Conservation (phyloP, 2,888 invertebrate genomes). For the Syrista parreyssii region DNA sequence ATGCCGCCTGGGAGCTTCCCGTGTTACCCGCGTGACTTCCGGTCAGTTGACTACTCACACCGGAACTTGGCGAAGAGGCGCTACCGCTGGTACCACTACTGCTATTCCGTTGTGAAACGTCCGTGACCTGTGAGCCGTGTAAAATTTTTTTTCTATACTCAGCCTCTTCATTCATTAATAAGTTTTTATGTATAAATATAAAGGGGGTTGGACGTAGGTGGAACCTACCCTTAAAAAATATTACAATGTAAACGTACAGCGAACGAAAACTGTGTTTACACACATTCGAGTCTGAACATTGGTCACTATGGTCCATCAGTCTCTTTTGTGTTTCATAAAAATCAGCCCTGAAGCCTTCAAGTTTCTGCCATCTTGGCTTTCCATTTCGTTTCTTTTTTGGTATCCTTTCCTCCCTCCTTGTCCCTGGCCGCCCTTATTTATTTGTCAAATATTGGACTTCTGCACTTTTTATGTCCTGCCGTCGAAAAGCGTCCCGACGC, state of each 20-base stretch:
- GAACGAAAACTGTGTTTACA: slow-evolving; percentile 56
- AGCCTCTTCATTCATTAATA: slow-evolving; percentile 46
- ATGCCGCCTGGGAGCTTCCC: slow-evolving; percentile 57
- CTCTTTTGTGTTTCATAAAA: slow-evolving; percentile 54
- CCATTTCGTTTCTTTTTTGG: slow-evolving; percentile 16
- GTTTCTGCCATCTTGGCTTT: slow-evolving; percentile 23
- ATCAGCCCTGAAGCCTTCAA: slow-evolving; percentile 18
- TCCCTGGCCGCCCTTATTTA: slow-evolving; percentile 39
- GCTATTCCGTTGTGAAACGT: slow-evolving; percentile 66
- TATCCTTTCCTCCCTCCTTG: slow-evolving; percentile 6
- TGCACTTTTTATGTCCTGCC: slow-evolving; percentile 8
- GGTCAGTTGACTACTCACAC: slow-evolving; percentile 66
- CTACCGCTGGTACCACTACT: slow-evolving; percentile 66
- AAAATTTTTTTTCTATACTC: slow-evolving; percentile 22
- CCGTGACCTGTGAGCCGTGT: slow-evolving; percentile 61
- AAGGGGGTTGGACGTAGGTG: neutral
- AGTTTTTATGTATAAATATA: neutral
- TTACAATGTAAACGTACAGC: slow-evolving; percentile 44
- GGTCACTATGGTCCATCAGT: slow-evolving; percentile 53
- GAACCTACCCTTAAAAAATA: slow-evolving; percentile 43
- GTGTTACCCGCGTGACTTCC: slow-evolving; percentile 56
- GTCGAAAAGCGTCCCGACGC: neutral
- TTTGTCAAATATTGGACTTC: slow-evolving; percentile 54
- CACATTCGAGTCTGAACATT: slow-evolving; percentile 55
- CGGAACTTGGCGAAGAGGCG: slow-evolving; percentile 66